A percentile compares a stretch with the other conserved stretches of the same genome.
Evolutionary conservation across 2,113 vertebrate genomes (phyloP).

Genomic region (Pyxicephalus adspersus): DNA sequence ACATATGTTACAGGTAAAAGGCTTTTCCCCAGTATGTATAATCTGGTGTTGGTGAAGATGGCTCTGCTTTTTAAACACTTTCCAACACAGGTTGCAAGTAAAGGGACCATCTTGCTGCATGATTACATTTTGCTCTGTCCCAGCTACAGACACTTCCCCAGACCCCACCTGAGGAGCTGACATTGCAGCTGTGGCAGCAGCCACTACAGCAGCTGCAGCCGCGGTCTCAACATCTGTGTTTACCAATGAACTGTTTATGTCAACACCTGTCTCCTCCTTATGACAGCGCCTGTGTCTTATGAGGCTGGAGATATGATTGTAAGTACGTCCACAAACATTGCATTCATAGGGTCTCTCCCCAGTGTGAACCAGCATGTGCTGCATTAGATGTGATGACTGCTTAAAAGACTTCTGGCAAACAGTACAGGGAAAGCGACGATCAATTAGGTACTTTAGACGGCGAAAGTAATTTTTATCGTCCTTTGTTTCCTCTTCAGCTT

Average conservation of each 20-base stretch:
- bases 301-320: slow-evolving; percentile 75
- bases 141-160: neutral
- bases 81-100: slow-evolving; percentile 87
- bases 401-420: slow-evolving; percentile 75
- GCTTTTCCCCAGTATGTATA: slow-evolving; percentile 90
- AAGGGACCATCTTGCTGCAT: slow-evolving; percentile 64
- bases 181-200: slow-evolving; percentile 56
- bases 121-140: neutral
- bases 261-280: slow-evolving; percentile 56
- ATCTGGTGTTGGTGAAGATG: slow-evolving; percentile 95
- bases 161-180: neutral
- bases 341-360: slow-evolving; percentile 72
- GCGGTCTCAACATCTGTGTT: slow-evolving; percentile 18
- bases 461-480: slow-evolving; percentile 73
- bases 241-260: slow-evolving; percentile 21
- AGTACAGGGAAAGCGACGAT: slow-evolving; percentile 71
- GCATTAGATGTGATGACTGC: slow-evolving; percentile 72
- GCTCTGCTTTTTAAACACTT: slow-evolving; percentile 91
- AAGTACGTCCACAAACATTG: slow-evolving; percentile 70
- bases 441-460: slow-evolving; percentile 69
- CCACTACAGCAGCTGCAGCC: slow-evolving; percentile 45
- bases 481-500: slow-evolving; percentile 52
- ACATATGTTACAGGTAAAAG: slow-evolving; percentile 87
- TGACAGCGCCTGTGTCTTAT: slow-evolving; percentile 74
- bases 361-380: slow-evolving; percentile 76